Base-by-base conservation (phyloP, 1,140 invertebrate genomes). In the Caenorhabditis inopinata region DNA sequence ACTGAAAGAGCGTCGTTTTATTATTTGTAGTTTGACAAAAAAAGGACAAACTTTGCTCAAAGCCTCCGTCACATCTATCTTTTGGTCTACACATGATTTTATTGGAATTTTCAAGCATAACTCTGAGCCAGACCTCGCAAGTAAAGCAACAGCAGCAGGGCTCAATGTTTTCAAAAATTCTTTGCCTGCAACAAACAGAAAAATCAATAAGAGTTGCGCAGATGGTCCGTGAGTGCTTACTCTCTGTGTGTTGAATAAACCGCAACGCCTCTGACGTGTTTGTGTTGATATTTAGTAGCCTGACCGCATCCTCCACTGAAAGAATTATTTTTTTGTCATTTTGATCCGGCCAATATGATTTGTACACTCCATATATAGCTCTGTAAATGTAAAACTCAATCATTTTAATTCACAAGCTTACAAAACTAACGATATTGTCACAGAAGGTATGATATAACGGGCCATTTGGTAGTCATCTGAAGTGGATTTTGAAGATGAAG, bases 381-480 rank as follows among this genome's bases (percentile, higher is more conserved):
- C 48, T 80, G 25, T 42, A 75, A 27, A 27, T 5, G 6, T 2
- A 9, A 53, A 12, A 29, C n/a, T n/a, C n/a, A 46, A 38, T 6
- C 51, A 0, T 21, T 18, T 14, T 29, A 51, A 12, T 21, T 45
- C 0, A 18, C 32, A 25, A 27, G 46, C 35, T 9, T 9, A 42
- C 51, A 46, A 29, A 74, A 58, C 45, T 38, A 16, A 80, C 79
- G 68, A 42, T 35, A 80, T 76, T 5, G 68, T 58, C 25, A 74
- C 79, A 25, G 79, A 80, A 18, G 79, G 79, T 18, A 80, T 80
- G 32, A 80, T 51, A 38, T 80, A 80, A 2, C 73, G 68, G n/a
- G 79, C 47, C 79, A 80, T 80, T 46, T 58, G 76, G 21, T 46
- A 42, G 51, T 2, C 76, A 78, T 78, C 68, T 78, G 76, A 68